Evolutionary conservation across 2,888 invertebrate genomes (phyloP).

Genomic region (Rhagonycha fulva): DNA sequence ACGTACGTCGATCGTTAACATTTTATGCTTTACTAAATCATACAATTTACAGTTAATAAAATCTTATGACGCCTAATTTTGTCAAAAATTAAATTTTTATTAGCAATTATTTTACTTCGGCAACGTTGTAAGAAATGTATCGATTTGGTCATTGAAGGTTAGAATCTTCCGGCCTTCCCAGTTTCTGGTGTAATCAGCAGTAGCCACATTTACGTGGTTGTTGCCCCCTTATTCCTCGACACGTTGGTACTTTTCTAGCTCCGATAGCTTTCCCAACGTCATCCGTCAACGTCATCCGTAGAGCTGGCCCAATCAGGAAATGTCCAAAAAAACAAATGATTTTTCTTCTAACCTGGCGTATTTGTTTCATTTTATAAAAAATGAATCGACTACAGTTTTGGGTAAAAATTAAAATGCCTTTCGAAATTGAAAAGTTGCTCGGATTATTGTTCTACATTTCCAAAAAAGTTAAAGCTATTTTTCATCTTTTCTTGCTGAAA

Average conservation of each 20-base stretch:
- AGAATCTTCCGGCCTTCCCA: slow-evolving; percentile 14
- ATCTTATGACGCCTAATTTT: slow-evolving; percentile 5
- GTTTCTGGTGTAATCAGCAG: slow-evolving; percentile 24
- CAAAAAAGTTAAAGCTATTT: too few species aligned
- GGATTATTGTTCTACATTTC: not conserved
- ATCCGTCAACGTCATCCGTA: slow-evolving; percentile 37
- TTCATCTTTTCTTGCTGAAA: not conserved
- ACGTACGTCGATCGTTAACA: slow-evolving; percentile 13
- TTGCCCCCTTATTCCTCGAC: slow-evolving; percentile 12
- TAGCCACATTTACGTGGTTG: slow-evolving; percentile 25
- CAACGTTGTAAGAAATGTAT: slow-evolving; percentile 35
- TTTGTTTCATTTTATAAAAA: slow-evolving; percentile 28
- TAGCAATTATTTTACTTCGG: slow-evolving; percentile 5
- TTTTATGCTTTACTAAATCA: slow-evolving; percentile 12
- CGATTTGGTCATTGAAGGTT: slow-evolving; percentile 27
- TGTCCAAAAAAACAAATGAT: slow-evolving; percentile 37
- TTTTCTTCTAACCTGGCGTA: slow-evolving; percentile 29
- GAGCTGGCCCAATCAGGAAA: slow-evolving; percentile 36
- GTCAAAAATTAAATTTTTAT: slow-evolving; percentile 1
- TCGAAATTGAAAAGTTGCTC: not conserved
- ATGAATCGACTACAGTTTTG: slow-evolving; percentile 10
- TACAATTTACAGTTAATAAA: slow-evolving; percentile 17
- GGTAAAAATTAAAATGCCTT: not conserved
- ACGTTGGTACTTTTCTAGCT: slow-evolving; percentile 23
- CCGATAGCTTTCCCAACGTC: slow-evolving; percentile 21